Conservation (phyloP, 2,113 vertebrate species). For the Lepidothrix coronata region DNA sequence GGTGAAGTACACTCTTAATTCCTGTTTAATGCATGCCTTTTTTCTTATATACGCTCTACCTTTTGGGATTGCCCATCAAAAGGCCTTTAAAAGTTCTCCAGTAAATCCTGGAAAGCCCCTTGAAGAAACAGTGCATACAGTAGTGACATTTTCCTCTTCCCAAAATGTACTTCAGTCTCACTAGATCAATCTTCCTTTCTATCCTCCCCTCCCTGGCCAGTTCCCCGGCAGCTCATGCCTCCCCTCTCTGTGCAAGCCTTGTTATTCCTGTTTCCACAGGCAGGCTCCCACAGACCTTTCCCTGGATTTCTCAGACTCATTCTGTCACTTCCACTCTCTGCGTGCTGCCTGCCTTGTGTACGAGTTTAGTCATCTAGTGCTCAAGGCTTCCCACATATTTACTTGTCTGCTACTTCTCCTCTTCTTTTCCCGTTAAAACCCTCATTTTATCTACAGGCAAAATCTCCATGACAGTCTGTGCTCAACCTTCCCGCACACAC, state of each 20-base stretch:
- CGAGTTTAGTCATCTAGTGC: background rate
- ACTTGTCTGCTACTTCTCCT: background rate
- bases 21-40: background rate
- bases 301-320: background rate
- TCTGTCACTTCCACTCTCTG: conserved; percentile 20
- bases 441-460: background rate
- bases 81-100: background rate
- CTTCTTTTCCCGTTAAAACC: background rate
- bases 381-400: background rate
- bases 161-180: background rate
- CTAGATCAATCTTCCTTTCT: background rate
- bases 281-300: background rate
- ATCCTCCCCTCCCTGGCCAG: background rate
- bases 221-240: background rate
- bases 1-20: background rate
- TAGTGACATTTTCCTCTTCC: background rate
- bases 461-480: background rate
- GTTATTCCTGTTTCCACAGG: background rate
- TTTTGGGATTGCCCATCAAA: background rate
- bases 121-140: background rate
- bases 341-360: background rate
- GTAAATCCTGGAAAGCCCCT: background rate
- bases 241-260: background rate
- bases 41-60: background rate
- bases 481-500: background rate